These are phyloP conservation scores for Drosophila mimetica DNA, from an alignment of 2,888 invertebrate species.

Conservation along the genomic window DNA sequence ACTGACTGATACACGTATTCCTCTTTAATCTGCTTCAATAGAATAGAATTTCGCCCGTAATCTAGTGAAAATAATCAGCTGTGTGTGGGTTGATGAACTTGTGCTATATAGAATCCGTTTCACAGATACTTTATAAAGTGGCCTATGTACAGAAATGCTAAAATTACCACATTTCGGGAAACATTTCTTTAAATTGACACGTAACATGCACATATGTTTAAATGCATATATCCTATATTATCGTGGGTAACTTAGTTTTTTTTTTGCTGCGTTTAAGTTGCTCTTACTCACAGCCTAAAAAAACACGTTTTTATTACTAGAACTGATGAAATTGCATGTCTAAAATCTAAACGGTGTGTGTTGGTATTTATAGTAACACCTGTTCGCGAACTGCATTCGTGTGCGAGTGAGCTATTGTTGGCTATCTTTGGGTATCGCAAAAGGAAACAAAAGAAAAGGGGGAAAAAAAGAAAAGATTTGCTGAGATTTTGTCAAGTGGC, in stretches of 20 bases:
- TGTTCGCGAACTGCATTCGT: slow-evolving; percentile 45
- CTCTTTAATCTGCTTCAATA: slow-evolving; percentile 22
- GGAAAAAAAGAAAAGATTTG: slow-evolving; percentile 25
- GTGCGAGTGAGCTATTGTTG: slow-evolving; percentile 29
- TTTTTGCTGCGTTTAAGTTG: neutral
- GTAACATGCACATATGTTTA: neutral
- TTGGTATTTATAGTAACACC: slow-evolving; percentile 60
- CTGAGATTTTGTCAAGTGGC: slow-evolving; percentile 74
- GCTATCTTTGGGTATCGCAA: slow-evolving; percentile 54
- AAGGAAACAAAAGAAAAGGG: slow-evolving; percentile 14
- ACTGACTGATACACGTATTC: slow-evolving; percentile 16
- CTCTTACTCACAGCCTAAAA: slow-evolving; percentile 9
- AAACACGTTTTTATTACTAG: slow-evolving; percentile 6
- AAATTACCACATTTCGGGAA: neutral
- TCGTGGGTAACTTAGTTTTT: too few species aligned
- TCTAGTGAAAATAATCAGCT: slow-evolving; percentile 32
- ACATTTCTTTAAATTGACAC: neutral
- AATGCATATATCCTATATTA: too few species aligned
- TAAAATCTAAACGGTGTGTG: slow-evolving; percentile 10
- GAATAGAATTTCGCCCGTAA: slow-evolving; percentile 30
- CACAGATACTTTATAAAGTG: slow-evolving; percentile 4
- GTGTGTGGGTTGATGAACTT: slow-evolving; percentile 44
- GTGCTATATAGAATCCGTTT: slow-evolving; percentile 6
- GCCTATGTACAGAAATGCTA: neutral
- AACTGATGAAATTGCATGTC: slow-evolving; percentile 11